phyloP scores from a whole-genome alignment of 2,113 vertebrate genomes.

The Neodontobutis hainanensis region DNA sequence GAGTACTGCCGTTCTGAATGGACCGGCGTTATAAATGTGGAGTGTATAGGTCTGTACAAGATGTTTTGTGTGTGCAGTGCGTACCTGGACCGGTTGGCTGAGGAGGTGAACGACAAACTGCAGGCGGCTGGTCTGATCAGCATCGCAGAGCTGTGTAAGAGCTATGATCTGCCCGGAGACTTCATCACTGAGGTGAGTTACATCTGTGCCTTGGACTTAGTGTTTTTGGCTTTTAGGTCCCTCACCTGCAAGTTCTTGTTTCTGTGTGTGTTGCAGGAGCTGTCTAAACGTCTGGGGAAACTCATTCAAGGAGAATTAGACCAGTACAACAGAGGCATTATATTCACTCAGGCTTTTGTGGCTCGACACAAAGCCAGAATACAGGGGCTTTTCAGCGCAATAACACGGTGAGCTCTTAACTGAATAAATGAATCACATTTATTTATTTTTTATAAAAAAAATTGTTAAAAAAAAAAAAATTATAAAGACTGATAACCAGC shows the following conservation, averaged over 20 bases:
- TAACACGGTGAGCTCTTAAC: conserved; percentile 85
- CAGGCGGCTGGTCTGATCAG: conserved; percentile 93
- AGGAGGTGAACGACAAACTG: conserved; percentile 96
- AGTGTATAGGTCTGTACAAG: not conserved
- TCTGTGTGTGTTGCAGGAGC: conserved; percentile 73
- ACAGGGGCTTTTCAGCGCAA: conserved; percentile 91
- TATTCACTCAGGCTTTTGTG: conserved; percentile 93
- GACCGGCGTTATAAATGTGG: not conserved
- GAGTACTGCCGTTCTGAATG: conserved; percentile 66
- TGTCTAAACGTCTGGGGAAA: conserved; percentile 86
- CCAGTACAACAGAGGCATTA: conserved; percentile 89
- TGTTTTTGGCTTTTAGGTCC: too few species aligned
- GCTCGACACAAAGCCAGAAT: conserved; percentile 91
- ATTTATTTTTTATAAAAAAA: too few species aligned
- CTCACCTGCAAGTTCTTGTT: not conserved
- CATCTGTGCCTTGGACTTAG: not conserved
- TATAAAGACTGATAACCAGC: too few species aligned
- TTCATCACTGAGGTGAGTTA: conserved; percentile 88
- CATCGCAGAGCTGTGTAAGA: conserved; percentile 92
- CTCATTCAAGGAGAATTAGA: conserved; percentile 91
- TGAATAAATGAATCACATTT: too few species aligned
- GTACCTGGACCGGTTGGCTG: conserved; percentile 91
- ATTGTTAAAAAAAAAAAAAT: too few species aligned
- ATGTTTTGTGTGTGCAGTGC: conserved; percentile 60
- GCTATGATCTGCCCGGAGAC: conserved; percentile 91